These are phyloP conservation scores for Rhynchophorus ferrugineus DNA, from an alignment of 1,140 invertebrate genomes.

Conservation along the genomic window DNA sequence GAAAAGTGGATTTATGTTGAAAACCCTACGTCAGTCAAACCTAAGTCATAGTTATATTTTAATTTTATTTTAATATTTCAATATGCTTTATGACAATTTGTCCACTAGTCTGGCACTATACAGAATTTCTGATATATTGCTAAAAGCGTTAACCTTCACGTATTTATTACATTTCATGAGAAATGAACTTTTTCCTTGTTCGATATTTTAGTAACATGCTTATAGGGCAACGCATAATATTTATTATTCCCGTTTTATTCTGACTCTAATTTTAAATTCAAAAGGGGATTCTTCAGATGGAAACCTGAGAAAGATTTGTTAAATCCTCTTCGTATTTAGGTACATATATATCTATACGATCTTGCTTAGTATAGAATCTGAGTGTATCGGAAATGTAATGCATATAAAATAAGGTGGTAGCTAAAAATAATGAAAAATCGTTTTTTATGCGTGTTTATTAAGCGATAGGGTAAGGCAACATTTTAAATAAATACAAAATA, in stretches of 20 bases:
- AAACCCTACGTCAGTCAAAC: no score
- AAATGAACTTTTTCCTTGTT: slow-evolving; percentile 5
- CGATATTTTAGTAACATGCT: slow-evolving; percentile 12
- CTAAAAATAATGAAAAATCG: background rate
- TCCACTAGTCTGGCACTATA: background rate
- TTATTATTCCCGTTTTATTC: slow-evolving; percentile 15
- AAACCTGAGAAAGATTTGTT: slow-evolving; percentile 3
- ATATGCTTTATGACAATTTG: background rate
- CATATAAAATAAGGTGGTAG: background rate
- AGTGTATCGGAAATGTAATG: background rate
- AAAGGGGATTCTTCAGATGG: slow-evolving; percentile 2
- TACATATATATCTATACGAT: background rate
- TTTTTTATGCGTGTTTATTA: no score
- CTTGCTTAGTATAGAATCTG: background rate
- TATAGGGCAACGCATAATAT: slow-evolving; percentile 14
- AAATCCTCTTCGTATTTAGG: slow-evolving; percentile 3
- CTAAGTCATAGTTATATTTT: no score
- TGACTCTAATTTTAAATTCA: slow-evolving; percentile 7
- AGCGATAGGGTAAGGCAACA: no score
- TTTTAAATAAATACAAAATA: no score
- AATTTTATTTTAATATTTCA: background rate
- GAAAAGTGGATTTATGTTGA: no score
- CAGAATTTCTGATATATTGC: slow-evolving; percentile 7
- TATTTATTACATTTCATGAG: slow-evolving; percentile 15
- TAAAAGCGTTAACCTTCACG: slow-evolving; percentile 11